These are phyloP conservation scores for Dreissena polymorpha DNA, from an alignment of 1,140 invertebrate genomes.

Conservation along the genomic window DNA sequence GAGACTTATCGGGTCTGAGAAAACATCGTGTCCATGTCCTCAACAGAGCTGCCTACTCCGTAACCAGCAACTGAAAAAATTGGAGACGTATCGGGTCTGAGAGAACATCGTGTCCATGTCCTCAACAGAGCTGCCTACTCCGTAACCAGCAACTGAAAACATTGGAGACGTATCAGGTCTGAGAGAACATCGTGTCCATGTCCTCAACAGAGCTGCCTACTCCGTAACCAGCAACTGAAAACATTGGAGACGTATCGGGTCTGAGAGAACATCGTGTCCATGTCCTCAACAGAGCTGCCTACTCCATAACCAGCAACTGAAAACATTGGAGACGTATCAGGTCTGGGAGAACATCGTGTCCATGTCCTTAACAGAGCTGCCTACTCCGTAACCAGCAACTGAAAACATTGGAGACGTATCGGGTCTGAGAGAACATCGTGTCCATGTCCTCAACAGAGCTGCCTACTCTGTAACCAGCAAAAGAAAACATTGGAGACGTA, in stretches of 20 bases:
- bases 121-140: constrained; percentile 37
- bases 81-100: constrained; percentile 43
- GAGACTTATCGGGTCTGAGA: constrained; percentile 37
- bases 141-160: constrained; percentile 45
- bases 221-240: constrained; percentile 45
- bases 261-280: constrained; percentile 33
- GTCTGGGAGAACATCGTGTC: constrained; percentile 32
- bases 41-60: constrained; percentile 40
- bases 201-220: constrained; percentile 44
- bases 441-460: constrained; percentile 46
- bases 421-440: constrained; percentile 28
- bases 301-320: constrained; percentile 42
- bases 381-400: constrained; percentile 47
- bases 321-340: constrained; percentile 44
- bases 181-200: constrained; percentile 36
- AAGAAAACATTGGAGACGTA: constrained; percentile 45
- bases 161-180: constrained; percentile 43
- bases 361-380: constrained; percentile 45
- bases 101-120: constrained; percentile 46
- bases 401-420: constrained; percentile 44
- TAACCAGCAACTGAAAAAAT: constrained; percentile 48
- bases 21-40: constrained; percentile 45
- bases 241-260: constrained; percentile 44
- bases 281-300: constrained; percentile 44
- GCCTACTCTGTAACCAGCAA: constrained; percentile 41